Evolutionary conservation across 2,113 vertebrate genomes (phyloP).

Genomic region (Microtus montanus): DNA sequence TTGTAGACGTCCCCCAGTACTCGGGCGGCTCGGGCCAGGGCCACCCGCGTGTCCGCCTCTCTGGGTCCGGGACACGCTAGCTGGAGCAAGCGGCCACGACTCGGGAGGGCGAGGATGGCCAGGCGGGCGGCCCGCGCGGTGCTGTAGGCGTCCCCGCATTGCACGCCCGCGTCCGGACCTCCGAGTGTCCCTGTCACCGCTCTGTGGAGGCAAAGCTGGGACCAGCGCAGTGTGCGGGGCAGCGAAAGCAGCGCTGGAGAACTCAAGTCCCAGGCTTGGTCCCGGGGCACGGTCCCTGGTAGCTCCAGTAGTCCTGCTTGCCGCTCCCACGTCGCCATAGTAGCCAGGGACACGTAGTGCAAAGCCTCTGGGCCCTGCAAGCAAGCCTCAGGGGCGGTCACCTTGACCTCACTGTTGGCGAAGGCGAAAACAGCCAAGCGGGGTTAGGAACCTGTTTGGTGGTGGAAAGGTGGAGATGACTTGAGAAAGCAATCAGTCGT

Average conservation of each 20-base stretch:
- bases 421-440: constrained; percentile 89
- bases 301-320: constrained; percentile 83
- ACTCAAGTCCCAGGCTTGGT: constrained; percentile 85
- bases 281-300: background rate
- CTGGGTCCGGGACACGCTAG: constrained; percentile 85
- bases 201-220: constrained; percentile 89
- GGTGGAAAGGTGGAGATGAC: background rate
- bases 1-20: constrained; percentile 86
- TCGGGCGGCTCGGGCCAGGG: constrained; percentile 81
- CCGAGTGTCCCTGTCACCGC: constrained; percentile 79
- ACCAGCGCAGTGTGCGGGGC: constrained; percentile 90
- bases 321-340: constrained; percentile 88
- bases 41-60: constrained; percentile 79
- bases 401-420: constrained; percentile 90
- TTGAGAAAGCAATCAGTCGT: background rate
- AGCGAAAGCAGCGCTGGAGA: constrained; percentile 88
- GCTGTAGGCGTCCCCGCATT: constrained; percentile 90
- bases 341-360: constrained; percentile 86
- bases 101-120: constrained; percentile 90
- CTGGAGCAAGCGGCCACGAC: constrained; percentile 85
- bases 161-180: constrained; percentile 81
- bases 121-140: constrained; percentile 86
- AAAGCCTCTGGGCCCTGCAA: constrained; percentile 60
- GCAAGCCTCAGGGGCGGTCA: constrained; percentile 85
- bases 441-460: constrained; percentile 87